Evolutionary conservation across 2,888 invertebrate genomes (phyloP).

Genomic region (Plebejus argus): DNA sequence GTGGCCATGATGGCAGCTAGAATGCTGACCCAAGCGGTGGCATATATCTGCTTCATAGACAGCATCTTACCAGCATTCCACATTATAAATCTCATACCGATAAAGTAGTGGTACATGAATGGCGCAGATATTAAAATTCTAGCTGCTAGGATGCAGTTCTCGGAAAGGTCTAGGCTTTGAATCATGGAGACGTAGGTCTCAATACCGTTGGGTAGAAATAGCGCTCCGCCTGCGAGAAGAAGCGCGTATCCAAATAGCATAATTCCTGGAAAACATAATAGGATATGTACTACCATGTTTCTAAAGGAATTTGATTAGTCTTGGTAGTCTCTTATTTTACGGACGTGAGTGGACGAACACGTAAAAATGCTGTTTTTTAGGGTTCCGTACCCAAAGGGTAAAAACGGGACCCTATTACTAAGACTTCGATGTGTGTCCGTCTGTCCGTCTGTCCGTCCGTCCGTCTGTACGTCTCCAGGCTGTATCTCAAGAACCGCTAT

Average conservation of each 20-base stretch:
- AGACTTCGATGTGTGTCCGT: too few relatives aligned
- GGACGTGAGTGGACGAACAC: too few relatives aligned
- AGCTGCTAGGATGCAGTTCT: constrained; percentile 45
- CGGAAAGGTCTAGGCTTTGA: constrained; percentile 59
- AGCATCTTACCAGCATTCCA: constrained; percentile 57
- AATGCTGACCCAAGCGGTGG: constrained; percentile 49
- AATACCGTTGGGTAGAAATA: constrained; percentile 62
- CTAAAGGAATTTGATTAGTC: too few relatives aligned
- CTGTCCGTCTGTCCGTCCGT: too few relatives aligned
- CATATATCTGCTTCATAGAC: constrained; percentile 50
- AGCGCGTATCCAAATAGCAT: constrained; percentile 53
- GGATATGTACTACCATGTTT: not conserved
- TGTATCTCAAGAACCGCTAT: too few relatives aligned
- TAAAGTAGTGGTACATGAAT: constrained; percentile 62
- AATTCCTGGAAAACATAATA: constrained; percentile 52
- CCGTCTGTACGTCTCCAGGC: too few relatives aligned
- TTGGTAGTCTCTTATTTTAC: too few relatives aligned
- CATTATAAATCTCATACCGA: constrained; percentile 58
- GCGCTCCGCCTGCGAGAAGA: constrained; percentile 51
- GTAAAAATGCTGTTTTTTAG: too few relatives aligned
- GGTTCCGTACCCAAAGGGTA: too few relatives aligned
- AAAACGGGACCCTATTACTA: too few relatives aligned
- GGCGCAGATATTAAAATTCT: constrained; percentile 58
- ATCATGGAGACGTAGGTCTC: constrained; percentile 62
- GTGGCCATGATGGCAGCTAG: constrained; percentile 44